Conservation (phyloP, 1,140 invertebrate species). For the Ostrea denselamellosa region DNA sequence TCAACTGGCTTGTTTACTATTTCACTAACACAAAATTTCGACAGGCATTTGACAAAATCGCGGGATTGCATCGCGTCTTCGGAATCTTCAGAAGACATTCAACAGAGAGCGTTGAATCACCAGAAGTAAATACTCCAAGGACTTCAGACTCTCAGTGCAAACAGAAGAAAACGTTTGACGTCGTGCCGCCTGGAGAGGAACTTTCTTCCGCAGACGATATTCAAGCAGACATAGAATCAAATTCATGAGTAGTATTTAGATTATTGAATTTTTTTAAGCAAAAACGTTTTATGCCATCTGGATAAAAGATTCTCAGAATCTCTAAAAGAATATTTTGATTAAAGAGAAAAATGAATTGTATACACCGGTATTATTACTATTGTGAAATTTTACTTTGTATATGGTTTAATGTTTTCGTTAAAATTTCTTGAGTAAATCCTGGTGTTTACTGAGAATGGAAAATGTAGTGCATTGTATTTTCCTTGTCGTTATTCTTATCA, state of each 20-base stretch:
- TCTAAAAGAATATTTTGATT: too few species aligned
- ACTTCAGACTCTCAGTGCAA: conserved; percentile 10
- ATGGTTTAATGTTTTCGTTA: too few species aligned
- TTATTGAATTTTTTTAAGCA: too few species aligned
- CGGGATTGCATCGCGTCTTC: conserved; percentile 43
- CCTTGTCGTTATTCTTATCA: too few species aligned
- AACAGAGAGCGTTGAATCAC: background rate
- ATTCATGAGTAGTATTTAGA: background rate
- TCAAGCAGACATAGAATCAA: background rate
- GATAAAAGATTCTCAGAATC: too few species aligned
- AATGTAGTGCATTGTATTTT: too few species aligned
- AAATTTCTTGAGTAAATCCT: too few species aligned
- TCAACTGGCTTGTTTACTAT: conserved; percentile 68
- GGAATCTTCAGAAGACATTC: background rate
- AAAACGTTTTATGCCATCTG: too few species aligned
- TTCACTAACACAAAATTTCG: conserved; percentile 63
- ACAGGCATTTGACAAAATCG: conserved; percentile 57
- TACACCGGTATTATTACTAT: too few species aligned
- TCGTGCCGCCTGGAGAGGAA: background rate
- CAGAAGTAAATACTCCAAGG: background rate
- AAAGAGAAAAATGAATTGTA: too few species aligned
- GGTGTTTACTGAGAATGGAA: too few species aligned
- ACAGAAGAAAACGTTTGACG: background rate
- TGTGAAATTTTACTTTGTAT: too few species aligned
- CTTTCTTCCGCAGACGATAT: background rate